Percentiles rank a stretch among this genome's conserved stretches.
Evolutionary conservation across 2,888 invertebrate genomes (phyloP).

Genomic region (Tanytarsus gracilentus): DNA sequence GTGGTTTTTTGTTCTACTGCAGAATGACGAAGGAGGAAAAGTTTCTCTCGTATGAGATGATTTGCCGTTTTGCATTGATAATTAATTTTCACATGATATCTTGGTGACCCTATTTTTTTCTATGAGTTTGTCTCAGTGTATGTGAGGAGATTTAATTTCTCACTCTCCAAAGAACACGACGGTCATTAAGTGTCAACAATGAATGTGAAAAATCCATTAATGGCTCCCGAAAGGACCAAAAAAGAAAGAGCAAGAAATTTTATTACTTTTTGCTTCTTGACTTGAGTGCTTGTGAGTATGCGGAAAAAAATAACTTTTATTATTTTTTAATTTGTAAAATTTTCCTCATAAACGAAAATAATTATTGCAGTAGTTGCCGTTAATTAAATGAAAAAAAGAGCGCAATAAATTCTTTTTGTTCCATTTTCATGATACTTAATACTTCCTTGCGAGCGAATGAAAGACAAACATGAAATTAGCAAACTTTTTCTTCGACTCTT

Average conservation of each 20-base stretch:
- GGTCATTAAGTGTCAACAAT: slow-evolving; percentile 14
- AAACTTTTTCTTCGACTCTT: no score
- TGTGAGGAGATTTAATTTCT: no score
- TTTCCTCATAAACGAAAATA: slow-evolving; percentile 22
- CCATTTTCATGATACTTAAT: no score
- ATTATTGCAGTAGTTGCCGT: slow-evolving; percentile 13
- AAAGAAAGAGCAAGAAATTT: background rate
- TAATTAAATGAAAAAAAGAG: background rate
- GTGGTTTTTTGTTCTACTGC: background rate
- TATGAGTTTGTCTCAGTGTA: no score
- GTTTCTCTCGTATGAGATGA: background rate
- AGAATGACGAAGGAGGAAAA: background rate
- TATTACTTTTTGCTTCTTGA: background rate
- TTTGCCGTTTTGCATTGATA: slow-evolving; percentile 22
- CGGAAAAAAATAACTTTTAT: slow-evolving; percentile 8
- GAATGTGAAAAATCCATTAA: background rate
- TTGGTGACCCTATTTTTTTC: background rate
- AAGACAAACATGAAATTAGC: no score
- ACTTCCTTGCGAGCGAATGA: no score
- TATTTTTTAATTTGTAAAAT: slow-evolving; percentile 26
- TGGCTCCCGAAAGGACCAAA: slow-evolving; percentile 3
- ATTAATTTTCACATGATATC: slow-evolving; percentile 1
- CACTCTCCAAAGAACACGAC: slow-evolving; percentile 12
- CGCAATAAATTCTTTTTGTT: background rate
- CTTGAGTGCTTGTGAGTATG: background rate